Conservation (phyloP, 1,140 invertebrate species). For the Scylla paramamosain region DNA sequence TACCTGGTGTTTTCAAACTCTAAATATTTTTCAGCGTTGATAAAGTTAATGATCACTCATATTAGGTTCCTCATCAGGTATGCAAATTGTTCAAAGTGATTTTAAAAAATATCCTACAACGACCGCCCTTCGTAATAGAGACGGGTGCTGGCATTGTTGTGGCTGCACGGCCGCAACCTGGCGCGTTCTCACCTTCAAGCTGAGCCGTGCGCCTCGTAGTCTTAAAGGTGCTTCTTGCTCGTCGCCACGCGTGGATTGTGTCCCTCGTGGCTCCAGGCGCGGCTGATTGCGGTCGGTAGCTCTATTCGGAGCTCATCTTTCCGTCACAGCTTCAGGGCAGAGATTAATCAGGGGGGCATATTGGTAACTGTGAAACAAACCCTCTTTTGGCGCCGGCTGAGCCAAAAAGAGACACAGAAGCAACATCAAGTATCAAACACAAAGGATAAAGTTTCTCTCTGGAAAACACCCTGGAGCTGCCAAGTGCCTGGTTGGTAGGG, state of each 20-base stretch:
- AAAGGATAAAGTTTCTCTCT: not conserved
- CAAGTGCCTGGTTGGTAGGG: no score
- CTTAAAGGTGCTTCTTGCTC: slow-evolving; percentile 17
- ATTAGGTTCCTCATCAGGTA: slow-evolving; percentile 77
- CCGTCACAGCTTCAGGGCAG: slow-evolving; percentile 67
- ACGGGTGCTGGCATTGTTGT: slow-evolving; percentile 73
- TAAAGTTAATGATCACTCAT: slow-evolving; percentile 75
- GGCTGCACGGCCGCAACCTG: slow-evolving; percentile 26
- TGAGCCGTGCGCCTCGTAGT: not conserved
- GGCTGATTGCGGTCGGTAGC: slow-evolving; percentile 77
- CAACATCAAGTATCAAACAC: no score
- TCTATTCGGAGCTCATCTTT: slow-evolving; percentile 77
- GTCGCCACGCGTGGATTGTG: not conserved
- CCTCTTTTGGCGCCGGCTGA: slow-evolving; percentile 49
- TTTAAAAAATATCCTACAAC: slow-evolving; percentile 78
- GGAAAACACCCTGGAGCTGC: no score
- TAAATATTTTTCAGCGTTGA: slow-evolving; percentile 69
- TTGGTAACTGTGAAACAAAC: slow-evolving; percentile 52
- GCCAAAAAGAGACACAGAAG: not conserved
- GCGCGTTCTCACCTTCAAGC: not conserved
- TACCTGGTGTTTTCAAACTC: slow-evolving; percentile 70
- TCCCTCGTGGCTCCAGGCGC: slow-evolving; percentile 14
- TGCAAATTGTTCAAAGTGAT: slow-evolving; percentile 78
- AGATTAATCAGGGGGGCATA: slow-evolving; percentile 70
- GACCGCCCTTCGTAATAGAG: slow-evolving; percentile 77